These are phyloP conservation scores for Drosophila diplacantha DNA, from an alignment of 2,888 invertebrate genomes.

Conservation along the genomic window DNA sequence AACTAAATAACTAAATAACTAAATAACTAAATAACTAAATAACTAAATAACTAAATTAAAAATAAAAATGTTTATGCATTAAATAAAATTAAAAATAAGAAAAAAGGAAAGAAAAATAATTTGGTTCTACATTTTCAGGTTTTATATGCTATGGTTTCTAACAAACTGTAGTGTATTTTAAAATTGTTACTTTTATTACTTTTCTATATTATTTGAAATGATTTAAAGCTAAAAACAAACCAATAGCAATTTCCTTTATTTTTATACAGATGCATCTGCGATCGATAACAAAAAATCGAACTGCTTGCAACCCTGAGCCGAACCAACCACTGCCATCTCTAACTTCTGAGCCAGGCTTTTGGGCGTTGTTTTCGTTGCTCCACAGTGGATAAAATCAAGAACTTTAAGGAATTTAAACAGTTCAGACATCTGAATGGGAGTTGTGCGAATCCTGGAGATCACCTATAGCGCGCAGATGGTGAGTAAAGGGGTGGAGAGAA, in stretches of 20 bases:
- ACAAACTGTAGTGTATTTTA: background rate
- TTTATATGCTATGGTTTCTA: background rate
- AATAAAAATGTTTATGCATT: background rate
- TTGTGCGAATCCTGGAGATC: conserved; percentile 13
- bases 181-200: background rate
- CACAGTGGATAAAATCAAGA: conserved; percentile 10
- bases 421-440: conserved; percentile 31
- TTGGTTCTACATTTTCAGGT: no score
- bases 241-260: no score
- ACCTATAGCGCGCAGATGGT: conserved; percentile 54
- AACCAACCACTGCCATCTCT: conserved; percentile 12
- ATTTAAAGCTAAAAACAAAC: background rate
- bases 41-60: no score
- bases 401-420: conserved; percentile 1
- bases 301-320: conserved; percentile 4
- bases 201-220: background rate
- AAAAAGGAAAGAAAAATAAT: background rate
- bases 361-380: conserved; percentile 62
- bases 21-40: no score
- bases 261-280: background rate
- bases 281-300: conserved; percentile 10
- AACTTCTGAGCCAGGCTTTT: conserved; percentile 60
- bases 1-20: no score
- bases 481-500: conserved; percentile 21
- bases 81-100: background rate